Conservation (phyloP, 2,113 vertebrate species). For the Anolis sagrei region DNA sequence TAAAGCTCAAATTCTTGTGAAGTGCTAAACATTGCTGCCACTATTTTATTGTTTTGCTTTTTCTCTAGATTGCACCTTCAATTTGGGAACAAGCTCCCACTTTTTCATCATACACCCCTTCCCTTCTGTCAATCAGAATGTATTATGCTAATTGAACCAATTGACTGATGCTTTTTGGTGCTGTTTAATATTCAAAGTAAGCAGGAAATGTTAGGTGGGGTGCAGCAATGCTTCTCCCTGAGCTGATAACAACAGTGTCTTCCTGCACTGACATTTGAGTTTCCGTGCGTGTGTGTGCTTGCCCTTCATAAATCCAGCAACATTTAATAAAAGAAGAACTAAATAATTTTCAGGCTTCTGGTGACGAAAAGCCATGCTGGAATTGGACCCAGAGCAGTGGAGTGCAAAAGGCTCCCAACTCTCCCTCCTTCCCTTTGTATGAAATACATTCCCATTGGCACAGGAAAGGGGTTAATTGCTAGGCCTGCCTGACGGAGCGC, state of each 20-base stretch:
- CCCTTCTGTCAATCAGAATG: not conserved
- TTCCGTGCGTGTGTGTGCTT: too few species aligned
- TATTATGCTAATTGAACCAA: not conserved
- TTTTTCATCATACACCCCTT: not conserved
- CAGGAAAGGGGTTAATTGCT: constrained; percentile 49
- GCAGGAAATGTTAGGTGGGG: not conserved
- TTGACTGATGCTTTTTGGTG: not conserved
- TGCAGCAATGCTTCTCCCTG: not conserved
- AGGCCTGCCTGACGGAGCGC: constrained; percentile 9
- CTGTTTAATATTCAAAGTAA: not conserved
- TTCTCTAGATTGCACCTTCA: not conserved
- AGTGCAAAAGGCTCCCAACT: not conserved
- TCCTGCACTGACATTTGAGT: not conserved
- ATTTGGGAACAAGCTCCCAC: not conserved
- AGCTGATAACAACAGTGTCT: constrained; percentile 1
- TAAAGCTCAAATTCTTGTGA: not conserved
- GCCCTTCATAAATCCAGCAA: not conserved
- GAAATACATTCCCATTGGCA: constrained; percentile 29
- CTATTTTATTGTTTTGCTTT: not conserved
- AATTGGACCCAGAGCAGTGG: not conserved
- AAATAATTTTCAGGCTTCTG: not conserved
- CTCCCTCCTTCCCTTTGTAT: constrained; percentile 11
- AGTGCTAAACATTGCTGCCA: not conserved
- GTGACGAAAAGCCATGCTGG: not conserved
- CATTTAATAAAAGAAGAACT: not conserved